Percentiles rank a stretch among this genome's conserved stretches.
Conservation (phyloP, 2,888 invertebrate genomes). For the Spodoptera littoralis region DNA sequence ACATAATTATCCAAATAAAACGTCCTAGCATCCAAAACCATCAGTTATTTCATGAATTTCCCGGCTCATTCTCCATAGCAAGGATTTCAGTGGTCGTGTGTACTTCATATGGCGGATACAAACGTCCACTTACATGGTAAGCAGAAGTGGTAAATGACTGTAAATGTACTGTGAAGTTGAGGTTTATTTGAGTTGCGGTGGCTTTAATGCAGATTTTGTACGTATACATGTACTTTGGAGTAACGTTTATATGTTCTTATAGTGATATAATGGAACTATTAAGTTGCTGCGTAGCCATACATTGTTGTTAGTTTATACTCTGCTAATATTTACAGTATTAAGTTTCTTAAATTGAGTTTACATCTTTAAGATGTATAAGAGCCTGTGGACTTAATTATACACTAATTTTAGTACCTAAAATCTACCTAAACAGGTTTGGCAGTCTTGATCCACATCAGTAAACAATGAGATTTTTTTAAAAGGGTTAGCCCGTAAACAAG, state of each 20-base stretch:
- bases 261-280: not conserved
- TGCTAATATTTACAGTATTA: not conserved
- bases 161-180: constrained; percentile 46
- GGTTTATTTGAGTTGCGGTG: constrained; percentile 42
- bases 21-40: no score
- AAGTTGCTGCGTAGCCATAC: not conserved
- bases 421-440: no score
- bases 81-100: constrained; percentile 55
- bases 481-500: no score
- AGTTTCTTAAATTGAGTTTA: no score
- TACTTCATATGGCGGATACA: constrained; percentile 40
- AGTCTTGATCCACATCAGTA: no score
- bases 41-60: constrained; percentile 28
- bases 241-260: constrained; percentile 6
- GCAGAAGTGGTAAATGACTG: constrained; percentile 40
- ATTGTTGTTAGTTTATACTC: not conserved
- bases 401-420: no score
- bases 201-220: constrained; percentile 41
- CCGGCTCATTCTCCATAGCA: constrained; percentile 60
- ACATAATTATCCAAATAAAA: no score
- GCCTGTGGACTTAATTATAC: no score
- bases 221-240: constrained; percentile 14
- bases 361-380: no score
- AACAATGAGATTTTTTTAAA: no score
- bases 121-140: constrained; percentile 48